phyloP scores from a whole-genome alignment of 2,797 vertebrate species.

The Hippoglossus hippoglossus region DNA sequence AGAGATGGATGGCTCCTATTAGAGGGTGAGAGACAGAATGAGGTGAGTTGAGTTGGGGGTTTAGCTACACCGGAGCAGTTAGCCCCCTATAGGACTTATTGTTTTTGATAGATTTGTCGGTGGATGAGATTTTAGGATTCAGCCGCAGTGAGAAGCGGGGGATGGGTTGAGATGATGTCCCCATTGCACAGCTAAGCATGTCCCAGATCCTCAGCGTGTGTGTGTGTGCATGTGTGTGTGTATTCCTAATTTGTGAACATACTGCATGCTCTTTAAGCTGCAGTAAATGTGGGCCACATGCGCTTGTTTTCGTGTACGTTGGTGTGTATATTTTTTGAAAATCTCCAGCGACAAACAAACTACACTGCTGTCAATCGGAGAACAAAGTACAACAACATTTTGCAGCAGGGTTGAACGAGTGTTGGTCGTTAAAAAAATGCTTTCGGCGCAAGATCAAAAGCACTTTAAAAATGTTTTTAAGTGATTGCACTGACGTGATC shows the following conservation, averaged over 20 bases:
- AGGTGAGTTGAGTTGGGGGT: conserved; percentile 54
- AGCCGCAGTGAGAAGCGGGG: conserved; percentile 6
- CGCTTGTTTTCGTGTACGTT: not conserved
- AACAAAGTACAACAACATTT: conserved; percentile 31
- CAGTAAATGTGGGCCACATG: conserved; percentile 18
- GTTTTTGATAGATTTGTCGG: conserved; percentile 45
- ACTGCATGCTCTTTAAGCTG: conserved; percentile 13
- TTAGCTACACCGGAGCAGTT: conserved; percentile 35
- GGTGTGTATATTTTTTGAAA: too few species aligned
- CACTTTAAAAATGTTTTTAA: conserved; percentile 44
- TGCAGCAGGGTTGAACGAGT: conserved; percentile 9
- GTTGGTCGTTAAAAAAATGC: conserved; percentile 47
- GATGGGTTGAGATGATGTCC: conserved; percentile 28
- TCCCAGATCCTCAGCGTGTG: conserved; percentile 53
- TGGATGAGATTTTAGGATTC: conserved; percentile 49
- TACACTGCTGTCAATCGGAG: conserved; percentile 36
- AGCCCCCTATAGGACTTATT: conserved; percentile 14
- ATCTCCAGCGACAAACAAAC: conserved; percentile 33
- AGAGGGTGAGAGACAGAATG: conserved; percentile 67
- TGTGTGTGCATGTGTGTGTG: not conserved
- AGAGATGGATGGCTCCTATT: conserved; percentile 44
- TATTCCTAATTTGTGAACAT: not conserved
- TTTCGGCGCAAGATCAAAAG: conserved; percentile 51
- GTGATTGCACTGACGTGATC: conserved; percentile 44
- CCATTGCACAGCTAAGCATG: conserved; percentile 34